A percentile compares a stretch with the other conserved stretches of the same genome.
Evolutionary conservation across 2,797 vertebrate genomes (phyloP).

Genomic region (Fistularia commersonii): DNA sequence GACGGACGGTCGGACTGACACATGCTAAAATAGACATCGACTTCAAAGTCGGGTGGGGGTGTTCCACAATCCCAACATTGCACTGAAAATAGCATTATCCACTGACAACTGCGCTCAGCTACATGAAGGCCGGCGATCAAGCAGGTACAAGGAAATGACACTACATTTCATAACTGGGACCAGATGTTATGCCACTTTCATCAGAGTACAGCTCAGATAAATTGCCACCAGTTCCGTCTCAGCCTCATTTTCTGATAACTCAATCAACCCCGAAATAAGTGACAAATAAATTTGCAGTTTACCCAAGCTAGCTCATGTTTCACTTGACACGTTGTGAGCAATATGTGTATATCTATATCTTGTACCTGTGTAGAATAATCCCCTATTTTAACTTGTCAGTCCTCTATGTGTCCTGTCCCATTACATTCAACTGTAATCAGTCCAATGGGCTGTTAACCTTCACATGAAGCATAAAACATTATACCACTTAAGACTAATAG

Average conservation of each 20-base stretch:
- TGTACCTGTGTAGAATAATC: too few relatives aligned
- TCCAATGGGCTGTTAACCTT: too few relatives aligned
- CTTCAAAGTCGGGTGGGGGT: slow-evolving; percentile 56
- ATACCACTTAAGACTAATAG: too few relatives aligned
- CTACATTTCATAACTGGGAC: slow-evolving; percentile 16
- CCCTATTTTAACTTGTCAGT: too few relatives aligned
- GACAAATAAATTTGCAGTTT: too few relatives aligned
- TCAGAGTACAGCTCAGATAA: slow-evolving; percentile 5
- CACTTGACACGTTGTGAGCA: too few relatives aligned
- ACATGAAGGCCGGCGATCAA: slow-evolving; percentile 40
- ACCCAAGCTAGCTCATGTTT: too few relatives aligned
- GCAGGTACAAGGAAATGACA: slow-evolving; percentile 8
- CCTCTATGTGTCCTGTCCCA: too few relatives aligned
- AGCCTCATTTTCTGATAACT: slow-evolving; percentile 1
- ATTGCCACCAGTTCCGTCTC: not conserved
- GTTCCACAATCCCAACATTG: slow-evolving; percentile 45
- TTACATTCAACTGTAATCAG: too few relatives aligned
- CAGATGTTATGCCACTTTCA: slow-evolving; percentile 8
- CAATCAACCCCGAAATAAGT: too few relatives aligned
- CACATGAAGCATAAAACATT: too few relatives aligned
- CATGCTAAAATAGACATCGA: slow-evolving; percentile 58
- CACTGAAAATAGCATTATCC: slow-evolving; percentile 53
- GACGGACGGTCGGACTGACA: slow-evolving; percentile 17
- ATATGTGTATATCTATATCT: too few relatives aligned
- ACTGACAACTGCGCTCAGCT: slow-evolving; percentile 17